These are phyloP conservation scores for Notodonta dromedarius DNA, from an alignment of 2,888 invertebrate genomes.

Conservation along the genomic window DNA sequence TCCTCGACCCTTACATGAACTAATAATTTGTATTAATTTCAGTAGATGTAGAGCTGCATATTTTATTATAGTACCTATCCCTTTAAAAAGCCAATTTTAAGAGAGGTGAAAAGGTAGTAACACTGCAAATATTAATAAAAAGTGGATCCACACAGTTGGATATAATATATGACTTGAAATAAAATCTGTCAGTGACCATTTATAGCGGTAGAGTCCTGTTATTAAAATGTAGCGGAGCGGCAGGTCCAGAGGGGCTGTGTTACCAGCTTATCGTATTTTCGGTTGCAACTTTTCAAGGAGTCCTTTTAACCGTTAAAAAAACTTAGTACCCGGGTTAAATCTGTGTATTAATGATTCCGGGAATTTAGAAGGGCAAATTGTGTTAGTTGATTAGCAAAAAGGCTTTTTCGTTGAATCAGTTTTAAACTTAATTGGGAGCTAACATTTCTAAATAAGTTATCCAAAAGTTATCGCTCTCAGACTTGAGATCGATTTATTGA, in stretches of 20 bases:
- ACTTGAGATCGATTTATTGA: too few species aligned
- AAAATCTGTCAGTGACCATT: slow-evolving; percentile 81
- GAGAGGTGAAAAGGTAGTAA: slow-evolving; percentile 6
- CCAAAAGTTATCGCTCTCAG: too few species aligned
- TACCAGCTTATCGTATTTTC: neutral
- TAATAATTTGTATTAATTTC: neutral
- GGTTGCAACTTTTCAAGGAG: neutral
- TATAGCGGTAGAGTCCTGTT: slow-evolving; percentile 70
- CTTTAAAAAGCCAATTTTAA: neutral
- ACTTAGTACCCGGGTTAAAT: too few species aligned
- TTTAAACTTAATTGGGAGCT: too few species aligned
- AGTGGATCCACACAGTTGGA: slow-evolving; percentile 55
- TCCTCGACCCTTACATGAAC: too few species aligned
- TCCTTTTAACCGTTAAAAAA: neutral
- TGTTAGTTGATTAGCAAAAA: too few species aligned
- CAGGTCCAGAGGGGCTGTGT: slow-evolving; percentile 29
- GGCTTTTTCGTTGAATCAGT: too few species aligned
- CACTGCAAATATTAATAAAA: slow-evolving; percentile 62
- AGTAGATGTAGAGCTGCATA: neutral
- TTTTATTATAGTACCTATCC: neutral
- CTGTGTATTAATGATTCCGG: too few species aligned
- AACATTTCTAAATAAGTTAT: too few species aligned
- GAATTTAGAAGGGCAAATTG: too few species aligned
- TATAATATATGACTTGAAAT: slow-evolving; percentile 77
- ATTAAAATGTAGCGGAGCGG: slow-evolving; percentile 79